Base-by-base conservation (phyloP, 2,888 invertebrate species). In the Parascotia fuliginaria region DNA sequence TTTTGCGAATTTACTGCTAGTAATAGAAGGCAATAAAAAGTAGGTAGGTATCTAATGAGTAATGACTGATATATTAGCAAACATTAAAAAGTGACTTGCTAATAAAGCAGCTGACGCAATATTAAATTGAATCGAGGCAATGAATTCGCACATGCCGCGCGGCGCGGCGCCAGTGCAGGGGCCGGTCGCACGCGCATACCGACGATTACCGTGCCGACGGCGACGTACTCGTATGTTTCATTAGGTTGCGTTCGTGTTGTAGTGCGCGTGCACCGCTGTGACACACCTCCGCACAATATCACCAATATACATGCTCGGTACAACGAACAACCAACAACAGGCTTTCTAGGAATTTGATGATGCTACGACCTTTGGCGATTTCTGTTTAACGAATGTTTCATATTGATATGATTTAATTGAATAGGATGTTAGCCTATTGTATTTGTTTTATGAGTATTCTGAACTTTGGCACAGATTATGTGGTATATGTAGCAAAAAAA, bases 321-420 rank as follows among this genome's bases (percentile, higher is more conserved):
- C 56, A 68, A 66, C 71, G 71, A 61, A 42, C 51, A 34, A 62
- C 60, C n/a, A n/a, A n/a, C n/a, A n/a, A n/a, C n/a, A n/a, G 48
- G 76, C 84, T 85, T 86, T 85, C 85, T 83, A 79, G 74, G 71
- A 57, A 66, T 53, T 24, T 74, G 70, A 79, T 79, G 81, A 82
- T 81, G 62, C n/a, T n/a, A n/a, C 81, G 80, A 81, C 72, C 83
- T 83, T 70, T 29, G 13, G 37, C 28, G 2, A 19, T 29, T 40
- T 31, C 16, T 16, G 16, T 16, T 31, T 11, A 40, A 12, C 29
- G 7, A 31, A 40, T 40, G 14, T 31, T n/a, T n/a, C n/a, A 19
- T 40, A 40, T 31, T 31, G 12, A 31, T 31, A 31, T 6, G 14
- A 13, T 13, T 31, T 13, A 13, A 24, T 24, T 24, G 24, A 24